Evolutionary conservation across 2,113 vertebrate genomes (phyloP).

Genomic region (Sinocyclocheilus rhinocerous): DNA sequence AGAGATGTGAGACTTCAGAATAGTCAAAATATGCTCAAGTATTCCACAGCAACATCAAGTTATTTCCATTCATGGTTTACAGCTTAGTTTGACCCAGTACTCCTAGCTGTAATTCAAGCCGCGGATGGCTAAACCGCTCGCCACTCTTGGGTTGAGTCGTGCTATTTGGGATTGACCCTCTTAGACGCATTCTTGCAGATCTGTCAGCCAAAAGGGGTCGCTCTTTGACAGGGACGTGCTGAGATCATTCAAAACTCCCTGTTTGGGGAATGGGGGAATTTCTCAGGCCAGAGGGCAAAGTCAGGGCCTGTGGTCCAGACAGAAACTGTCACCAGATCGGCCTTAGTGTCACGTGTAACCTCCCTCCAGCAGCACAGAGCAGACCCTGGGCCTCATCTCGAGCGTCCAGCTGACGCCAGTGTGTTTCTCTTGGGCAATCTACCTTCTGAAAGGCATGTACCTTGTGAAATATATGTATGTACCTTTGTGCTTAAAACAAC

Average conservation of each 20-base stretch:
- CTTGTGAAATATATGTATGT: conserved; percentile 36
- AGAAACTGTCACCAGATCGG: conserved; percentile 61
- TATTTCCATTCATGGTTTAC: conserved; percentile 21
- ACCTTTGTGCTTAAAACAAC: conserved; percentile 38
- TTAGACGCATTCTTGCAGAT: conserved; percentile 28
- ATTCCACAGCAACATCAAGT: conserved; percentile 13
- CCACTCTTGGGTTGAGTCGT: not conserved
- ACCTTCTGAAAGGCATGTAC: conserved; percentile 43
- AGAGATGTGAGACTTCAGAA: not conserved
- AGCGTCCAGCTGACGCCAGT: conserved; percentile 51
- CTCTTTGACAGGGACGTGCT: conserved; percentile 57
- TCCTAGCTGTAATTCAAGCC: conserved; percentile 23
- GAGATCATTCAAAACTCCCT: conserved; percentile 25
- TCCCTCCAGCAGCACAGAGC: conserved; percentile 38
- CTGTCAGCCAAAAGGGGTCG: conserved; percentile 56
- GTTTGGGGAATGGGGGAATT: conserved; percentile 56
- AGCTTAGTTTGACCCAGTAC: not conserved
- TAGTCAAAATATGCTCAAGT: not conserved
- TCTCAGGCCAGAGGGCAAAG: conserved; percentile 50
- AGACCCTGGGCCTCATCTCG: conserved; percentile 39
- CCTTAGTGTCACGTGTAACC: conserved; percentile 47
- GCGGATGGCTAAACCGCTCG: not conserved
- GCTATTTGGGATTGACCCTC: conserved; percentile 11
- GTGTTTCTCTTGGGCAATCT: conserved; percentile 55
- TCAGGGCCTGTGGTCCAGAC: conserved; percentile 56